Base-by-base conservation (phyloP, 2,113 vertebrate species). In the Bufo bufo region DNA sequence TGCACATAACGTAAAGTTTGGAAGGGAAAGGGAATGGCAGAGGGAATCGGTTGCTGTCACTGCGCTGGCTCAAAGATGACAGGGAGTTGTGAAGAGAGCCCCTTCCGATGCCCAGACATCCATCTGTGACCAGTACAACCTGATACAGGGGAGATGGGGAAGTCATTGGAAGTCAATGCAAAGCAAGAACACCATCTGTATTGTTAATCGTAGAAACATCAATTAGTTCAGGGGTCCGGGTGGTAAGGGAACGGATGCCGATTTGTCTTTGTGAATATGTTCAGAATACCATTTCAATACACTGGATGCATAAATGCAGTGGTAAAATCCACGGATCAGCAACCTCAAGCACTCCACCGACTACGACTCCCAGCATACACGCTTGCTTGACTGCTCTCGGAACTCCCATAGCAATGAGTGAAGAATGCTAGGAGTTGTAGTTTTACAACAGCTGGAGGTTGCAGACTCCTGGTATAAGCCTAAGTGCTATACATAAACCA, bases 91-190 rank as follows among this genome's bases (percentile, higher is more conserved):
- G 95, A 0, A 99, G 93, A 19, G 98, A 99, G 65, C 98, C 98
- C 81, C 96, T 95, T 69, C 98, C 98, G 58, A 99, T 99, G 19
- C 98, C 98, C 82, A 99, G 91, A 88, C 98, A 96, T 87, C 98
- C 98, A 12, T 99, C 98, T 0, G 98, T 99, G 87, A 99, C 97
- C 17, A 99, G 95, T 85, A 99, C 97, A 89, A 99, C 94, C 98
- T 99, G 88, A 88, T 63, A 0, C 6, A 91, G 77, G 91, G 90
- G 78, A 83, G 75, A 80, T 6, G 83, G n/a, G 52, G 13, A 12
- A 56, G 78, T 43, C 6, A 80, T 23, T 45, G 16, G 10, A 50
- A 74, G 14, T 47, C 71, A 74, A 45, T 19, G 49, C 17, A 50
- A 17, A 50, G 45, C 7, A 11, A 75, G 3, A 75, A 16, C 14